Evolutionary conservation across 2,888 invertebrate species (phyloP), one percentile per base, ranked within the genome.

Genomic region (Timandra comae): DNA sequence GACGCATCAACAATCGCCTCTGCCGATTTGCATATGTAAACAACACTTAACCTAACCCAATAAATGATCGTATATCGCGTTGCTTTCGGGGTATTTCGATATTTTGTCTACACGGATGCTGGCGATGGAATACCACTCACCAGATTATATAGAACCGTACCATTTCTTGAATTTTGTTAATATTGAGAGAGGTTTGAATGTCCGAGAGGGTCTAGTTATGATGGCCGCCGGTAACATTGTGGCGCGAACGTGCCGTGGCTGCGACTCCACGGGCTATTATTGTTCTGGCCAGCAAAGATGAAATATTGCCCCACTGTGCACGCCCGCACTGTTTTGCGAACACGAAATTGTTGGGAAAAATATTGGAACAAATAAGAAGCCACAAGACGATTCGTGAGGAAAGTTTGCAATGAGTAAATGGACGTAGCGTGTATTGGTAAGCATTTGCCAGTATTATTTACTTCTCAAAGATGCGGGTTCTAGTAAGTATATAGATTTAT

Each of bases 41-140:
- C 74, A 81, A 57, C 63, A 73, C 80, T 70, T 80, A 84, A 84
- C 84, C 84, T 84, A 77, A 81, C 84, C 80, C 84, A 84, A 82
- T 81, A 84, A 80, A 74, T 56, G 61, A 56, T 67, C 68, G 57
- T 68, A 75, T 77, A 81, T 80, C 79, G 74, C 71, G 65, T 84
- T 78, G 82, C 84, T 78, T 84, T 84, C 84, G 76, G 72, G 61
- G 81, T 84, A 82, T 77, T 82, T 71, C 74, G 67, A 74, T 85
- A 84, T 85, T 85, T 84, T 85, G 84, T 84, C 84, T 84, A 82
- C 84, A 74, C 72, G 80, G 80, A 81, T 80, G 76, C 75, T 72
- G 79, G 71, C 69, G 78, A 78, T 77, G 76, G 72, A n/a, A n/a
- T 73, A 60, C 60, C 56, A 57, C 49, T 52, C 50, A 53, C 80